Evolutionary conservation across 1,140 invertebrate species (phyloP), one percentile per base, ranked within the genome.

Genomic region (Brachionus manjavacas): DNA sequence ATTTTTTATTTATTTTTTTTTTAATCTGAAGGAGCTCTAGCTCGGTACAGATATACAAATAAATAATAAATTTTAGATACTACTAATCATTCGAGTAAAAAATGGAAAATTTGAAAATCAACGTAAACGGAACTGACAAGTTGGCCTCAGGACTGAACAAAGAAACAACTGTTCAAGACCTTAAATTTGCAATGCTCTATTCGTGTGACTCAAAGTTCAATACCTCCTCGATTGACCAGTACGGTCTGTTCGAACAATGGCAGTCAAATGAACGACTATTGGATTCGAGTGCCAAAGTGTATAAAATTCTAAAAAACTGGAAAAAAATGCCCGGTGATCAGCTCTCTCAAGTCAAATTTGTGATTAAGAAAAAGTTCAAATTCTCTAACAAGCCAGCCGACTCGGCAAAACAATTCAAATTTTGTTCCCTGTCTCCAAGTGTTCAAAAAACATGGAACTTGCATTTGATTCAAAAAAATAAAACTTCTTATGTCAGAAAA

Each of bases 381-480:
- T 0, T 2, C 4, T 4, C 66, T 0, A 31, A 4, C 16, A 39
- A 70, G 12, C 14, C 3, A 1, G 6, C 25, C 4, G 3, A 11
- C 14, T 39, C 14, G 4, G 3, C 28, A 70, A 35, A 78, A 2
- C 9, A 78, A 20, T 78, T 23, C 8, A 55, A 46, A 46, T 78
- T 20, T 43, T 78, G 74, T 55, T 49, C 74, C 6, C 28, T 78
- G 12, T 78, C 74, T 28, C 74, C 74, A 2, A 14, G 25, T 35
- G 23, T 78, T 3, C 74, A 78, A 55, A 78, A 78, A 41, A 78
- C 74, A 14, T 78, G 74, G 74, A 78, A 78, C 23, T 39, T 23
- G 14, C 16, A 78, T 9, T 6, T 41, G 20, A 43, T 78, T 4
- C 23, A 55, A 78, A 78, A 43, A 78, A 78, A 78, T 28, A 78